Conservation (phyloP, 2,113 vertebrate species). For the Macheiramphus alcinus region DNA sequence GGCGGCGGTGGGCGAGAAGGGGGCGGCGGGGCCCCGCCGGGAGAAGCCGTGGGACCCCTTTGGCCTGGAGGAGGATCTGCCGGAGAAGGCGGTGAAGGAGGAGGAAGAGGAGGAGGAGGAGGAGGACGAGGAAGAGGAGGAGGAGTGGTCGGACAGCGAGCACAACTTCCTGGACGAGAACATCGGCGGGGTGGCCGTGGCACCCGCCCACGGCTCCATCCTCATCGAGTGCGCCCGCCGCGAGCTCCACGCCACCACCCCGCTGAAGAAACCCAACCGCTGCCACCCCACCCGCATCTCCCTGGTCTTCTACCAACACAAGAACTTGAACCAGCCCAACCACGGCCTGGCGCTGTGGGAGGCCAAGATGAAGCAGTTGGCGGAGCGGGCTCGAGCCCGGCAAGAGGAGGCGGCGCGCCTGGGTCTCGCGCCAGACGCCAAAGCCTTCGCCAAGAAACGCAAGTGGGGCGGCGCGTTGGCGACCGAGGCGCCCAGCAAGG, state of each 20-base stretch:
- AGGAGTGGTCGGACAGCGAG: conserved; percentile 95
- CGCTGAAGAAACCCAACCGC: conserved; percentile 93
- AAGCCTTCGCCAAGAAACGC: conserved; percentile 90
- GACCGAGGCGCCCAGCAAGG: conserved; percentile 73
- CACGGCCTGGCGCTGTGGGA: conserved; percentile 97
- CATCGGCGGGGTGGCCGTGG: conserved; percentile 94
- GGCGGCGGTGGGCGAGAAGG: conserved; percentile 60
- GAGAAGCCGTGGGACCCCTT: conserved; percentile 81
- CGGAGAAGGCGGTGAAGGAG: conserved; percentile 53
- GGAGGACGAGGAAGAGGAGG: conserved; percentile 74
- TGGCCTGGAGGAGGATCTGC: conserved; percentile 76
- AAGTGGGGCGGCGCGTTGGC: conserved; percentile 83
- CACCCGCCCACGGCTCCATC: conserved; percentile 91
- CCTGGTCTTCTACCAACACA: conserved; percentile 99
- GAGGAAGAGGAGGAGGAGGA: conserved; percentile 51
- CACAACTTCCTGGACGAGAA: conserved; percentile 98
- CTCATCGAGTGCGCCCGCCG: conserved; percentile 94
- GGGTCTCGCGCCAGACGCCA: conserved; percentile 89
- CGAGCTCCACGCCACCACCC: conserved; percentile 95
- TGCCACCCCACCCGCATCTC: conserved; percentile 96
- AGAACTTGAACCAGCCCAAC: conserved; percentile 97
- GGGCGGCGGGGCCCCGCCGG: not conserved
- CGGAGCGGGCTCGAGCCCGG: conserved; percentile 84
- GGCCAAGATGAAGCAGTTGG: conserved; percentile 96
- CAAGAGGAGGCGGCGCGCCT: conserved; percentile 91